Evolutionary conservation across 1,140 invertebrate species (phyloP), one percentile per base, ranked within the genome.

Genomic region (Liolophura sinensis): DNA sequence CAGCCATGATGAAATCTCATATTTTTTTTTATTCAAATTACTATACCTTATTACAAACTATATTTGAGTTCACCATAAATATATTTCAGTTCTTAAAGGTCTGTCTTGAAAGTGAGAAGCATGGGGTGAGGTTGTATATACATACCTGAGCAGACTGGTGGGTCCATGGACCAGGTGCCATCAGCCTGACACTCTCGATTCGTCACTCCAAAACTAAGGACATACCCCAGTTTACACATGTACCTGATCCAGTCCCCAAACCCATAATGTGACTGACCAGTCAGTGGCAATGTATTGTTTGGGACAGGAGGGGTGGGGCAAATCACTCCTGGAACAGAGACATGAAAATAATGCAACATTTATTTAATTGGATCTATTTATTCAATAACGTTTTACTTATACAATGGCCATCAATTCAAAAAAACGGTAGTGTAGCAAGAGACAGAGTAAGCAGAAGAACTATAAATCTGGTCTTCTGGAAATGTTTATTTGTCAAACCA

Each of bases 171-270:
- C 96, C 96, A 99, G 48, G 88, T 88, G 59, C 96, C 96, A 84
- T 89, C 91, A 48, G 93, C 93, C 7, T 92, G 92, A 84, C 97
- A 99, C 51, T 93, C 86, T 5, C 98, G 85, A 27, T 91, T 89
- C 1, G 91, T 88, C 56, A 91, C 90, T 58, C 96, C 96, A 46
- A 55, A 27, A 71, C 90, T 89, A 87, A 97, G 91, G 9, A 96
- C 91, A 81, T 94, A 97, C 16, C 96, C 97, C 84, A 98, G 97
- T 74, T 96, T 90, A 83, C 97, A 99, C 78, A 95, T 92, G 88
- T 98, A 98, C 65, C 88, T 90, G 0, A 97, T 91, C 47, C 93
- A 84, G 82, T 97, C 95, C 0, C 94, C 94, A 82, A 94, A 98
- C 73, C 95, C 92, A 83, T 92, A 95, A 72, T 90, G 88, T 40